phyloP scores from a whole-genome alignment of 1,140 invertebrate species.

The Atopsyche davidsoni region DNA sequence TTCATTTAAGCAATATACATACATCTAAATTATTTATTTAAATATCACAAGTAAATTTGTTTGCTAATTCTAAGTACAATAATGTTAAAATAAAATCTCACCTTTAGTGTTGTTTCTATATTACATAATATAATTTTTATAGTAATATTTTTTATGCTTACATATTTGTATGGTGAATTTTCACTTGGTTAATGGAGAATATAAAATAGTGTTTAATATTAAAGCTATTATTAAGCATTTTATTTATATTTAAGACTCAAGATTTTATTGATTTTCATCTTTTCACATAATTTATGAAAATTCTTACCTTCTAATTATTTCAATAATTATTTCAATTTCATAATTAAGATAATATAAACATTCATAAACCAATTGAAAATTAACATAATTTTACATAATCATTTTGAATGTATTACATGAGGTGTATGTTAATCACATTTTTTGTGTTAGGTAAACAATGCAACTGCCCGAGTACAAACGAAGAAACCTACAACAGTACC shows the following conservation, averaged over 20 bases:
- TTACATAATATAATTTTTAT: background rate
- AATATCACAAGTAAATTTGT: too few relatives aligned
- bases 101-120: background rate
- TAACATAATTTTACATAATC: background rate
- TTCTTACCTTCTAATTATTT: too few relatives aligned
- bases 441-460: conserved; percentile 85
- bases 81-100: too few relatives aligned
- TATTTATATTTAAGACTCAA: background rate
- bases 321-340: too few relatives aligned
- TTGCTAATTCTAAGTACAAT: too few relatives aligned
- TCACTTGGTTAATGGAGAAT: background rate
- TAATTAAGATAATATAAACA: too few relatives aligned
- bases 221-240: background rate
- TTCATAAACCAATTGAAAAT: too few relatives aligned
- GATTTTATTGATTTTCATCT: too few relatives aligned
- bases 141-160: background rate
- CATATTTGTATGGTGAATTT: background rate
- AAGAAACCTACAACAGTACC: conserved; percentile 92
- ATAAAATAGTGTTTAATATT: background rate
- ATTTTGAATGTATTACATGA: background rate
- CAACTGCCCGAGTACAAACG: conserved; percentile 94
- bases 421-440: conserved; percentile 6
- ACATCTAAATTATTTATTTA: too few relatives aligned
- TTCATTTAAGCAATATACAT: too few relatives aligned
- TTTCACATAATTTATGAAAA: too few relatives aligned